Base-by-base conservation (phyloP, 2,113 vertebrate genomes). In the Seriola rivoliana region DNA sequence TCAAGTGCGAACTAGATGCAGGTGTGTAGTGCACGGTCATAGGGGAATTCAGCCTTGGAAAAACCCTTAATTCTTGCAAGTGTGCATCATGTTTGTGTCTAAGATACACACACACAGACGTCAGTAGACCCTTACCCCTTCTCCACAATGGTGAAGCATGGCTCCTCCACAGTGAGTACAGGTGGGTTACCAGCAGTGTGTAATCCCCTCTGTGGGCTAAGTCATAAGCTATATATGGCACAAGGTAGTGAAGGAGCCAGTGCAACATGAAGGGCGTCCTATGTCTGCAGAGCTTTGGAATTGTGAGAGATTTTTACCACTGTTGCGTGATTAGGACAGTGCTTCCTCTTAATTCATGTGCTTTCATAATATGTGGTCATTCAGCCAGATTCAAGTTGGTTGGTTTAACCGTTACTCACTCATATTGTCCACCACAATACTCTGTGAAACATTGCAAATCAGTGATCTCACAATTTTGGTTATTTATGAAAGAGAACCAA, bases 121-220 rank as follows among this genome's bases (percentile, higher is more conserved):
- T 36, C 34, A 36, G 34, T 36, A 36, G 1, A 36, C 34, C 34
- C 4, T 5, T 36, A 36, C 4, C 34, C 34, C 6, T 36, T 36
- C 34, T 36, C 4, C 34, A 36, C 34, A 36, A 6, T 36, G 34
- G 6, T 36, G 34, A 36, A 6, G 34, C 34, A 3, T 36, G 34
- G 34, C 6, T 36, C 34, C 34, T 36, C 34, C 34, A 36, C 34
- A 6, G 34, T 36, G 34, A 36, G 34, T 36, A 36, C 34, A 36
- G 34, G 34, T 36, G 34, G 34, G 34, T 36, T 36, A 36, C 6
- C 77, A 75, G 83, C 68, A 74, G 42, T 57, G 40, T 63, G 71
- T 91, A 91, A 93, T 93, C 86, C 77, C 72, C 68, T 81, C 78
- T 85, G 67, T 58, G 65, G 65, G 75, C 60, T 84, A 78, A 84